Evolutionary conservation across 1,140 invertebrate species (phyloP).

Genomic region (Magallana gigas): DNA sequence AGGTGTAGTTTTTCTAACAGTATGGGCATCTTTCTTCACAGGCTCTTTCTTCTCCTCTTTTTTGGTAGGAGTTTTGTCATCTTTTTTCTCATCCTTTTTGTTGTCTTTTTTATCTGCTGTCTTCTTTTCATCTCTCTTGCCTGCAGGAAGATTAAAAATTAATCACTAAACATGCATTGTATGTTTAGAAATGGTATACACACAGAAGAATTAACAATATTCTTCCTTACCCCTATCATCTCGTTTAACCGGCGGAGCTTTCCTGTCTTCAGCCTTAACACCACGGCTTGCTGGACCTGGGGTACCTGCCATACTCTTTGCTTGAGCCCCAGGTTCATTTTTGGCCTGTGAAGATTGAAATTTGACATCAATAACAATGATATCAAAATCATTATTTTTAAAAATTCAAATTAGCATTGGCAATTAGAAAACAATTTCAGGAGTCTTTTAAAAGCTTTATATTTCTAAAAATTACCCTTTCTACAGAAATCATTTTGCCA

Average conservation of each 20-base stretch:
- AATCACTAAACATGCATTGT: conserved; percentile 46
- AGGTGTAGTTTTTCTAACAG: conserved; percentile 35
- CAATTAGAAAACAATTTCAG: neutral
- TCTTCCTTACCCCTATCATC: conserved; percentile 58
- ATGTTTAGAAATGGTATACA: no score
- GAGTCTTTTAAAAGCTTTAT: neutral
- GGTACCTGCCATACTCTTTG: conserved; percentile 54
- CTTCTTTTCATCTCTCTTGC: conserved; percentile 62
- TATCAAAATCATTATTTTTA: neutral
- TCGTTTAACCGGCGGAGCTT: conserved; percentile 58
- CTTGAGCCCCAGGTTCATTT: conserved; percentile 70
- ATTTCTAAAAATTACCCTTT: conserved; percentile 84
- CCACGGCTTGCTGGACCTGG: conserved; percentile 50
- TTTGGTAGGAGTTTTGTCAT: conserved; percentile 60
- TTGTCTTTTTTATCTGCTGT: conserved; percentile 63
- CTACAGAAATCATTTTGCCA: conserved; percentile 95
- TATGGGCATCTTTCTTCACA: conserved; percentile 46
- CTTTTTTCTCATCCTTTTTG: conserved; percentile 58
- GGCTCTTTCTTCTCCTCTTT: conserved; percentile 49
- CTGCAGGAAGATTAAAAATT: conserved; percentile 45
- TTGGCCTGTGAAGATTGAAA: conserved; percentile 69
- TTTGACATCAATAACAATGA: no score
- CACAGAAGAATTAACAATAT: no score
- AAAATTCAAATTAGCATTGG: neutral
- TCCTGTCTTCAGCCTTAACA: conserved; percentile 58